A percentile compares a stretch with the other conserved stretches of the same genome.
These are phyloP conservation scores for Pampus argenteus DNA, from an alignment of 2,797 vertebrate species.

Conservation along the genomic window DNA sequence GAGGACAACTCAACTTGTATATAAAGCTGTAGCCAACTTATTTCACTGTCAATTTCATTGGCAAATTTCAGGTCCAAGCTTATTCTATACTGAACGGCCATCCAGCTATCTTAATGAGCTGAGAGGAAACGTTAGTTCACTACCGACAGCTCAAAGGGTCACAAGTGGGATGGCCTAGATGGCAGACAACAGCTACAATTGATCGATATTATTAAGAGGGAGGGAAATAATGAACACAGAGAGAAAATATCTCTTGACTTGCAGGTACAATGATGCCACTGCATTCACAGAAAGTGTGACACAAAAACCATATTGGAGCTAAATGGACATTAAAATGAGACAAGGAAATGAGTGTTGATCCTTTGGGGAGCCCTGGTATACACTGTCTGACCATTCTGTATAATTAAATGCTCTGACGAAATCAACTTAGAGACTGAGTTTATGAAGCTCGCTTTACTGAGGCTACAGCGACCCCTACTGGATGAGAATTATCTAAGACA, in stretches of 20 bases:
- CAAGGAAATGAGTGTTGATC: conserved; percentile 43
- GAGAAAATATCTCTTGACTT: conserved; percentile 24
- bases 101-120: conserved; percentile 63
- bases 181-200: not conserved
- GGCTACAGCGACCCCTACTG: conserved; percentile 74
- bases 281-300: conserved; percentile 28
- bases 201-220: conserved; percentile 33
- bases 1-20: conserved; percentile 72
- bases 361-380: conserved; percentile 35
- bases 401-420: conserved; percentile 52
- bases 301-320: conserved; percentile 23
- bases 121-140: conserved; percentile 56
- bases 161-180: not conserved
- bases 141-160: conserved; percentile 28
- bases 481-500: not conserved
- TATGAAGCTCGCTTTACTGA: conserved; percentile 33
- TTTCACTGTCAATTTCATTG: conserved; percentile 82
- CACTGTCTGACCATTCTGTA: conserved; percentile 32
- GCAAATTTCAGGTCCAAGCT: conserved; percentile 71
- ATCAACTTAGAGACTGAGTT: conserved; percentile 4
- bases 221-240: conserved; percentile 13
- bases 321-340: conserved; percentile 27
- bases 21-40: conserved; percentile 70
- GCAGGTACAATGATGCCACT: not conserved
- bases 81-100: conserved; percentile 62